Evolutionary conservation across 2,888 invertebrate species (phyloP).

Genomic region (Apamea anceps): DNA sequence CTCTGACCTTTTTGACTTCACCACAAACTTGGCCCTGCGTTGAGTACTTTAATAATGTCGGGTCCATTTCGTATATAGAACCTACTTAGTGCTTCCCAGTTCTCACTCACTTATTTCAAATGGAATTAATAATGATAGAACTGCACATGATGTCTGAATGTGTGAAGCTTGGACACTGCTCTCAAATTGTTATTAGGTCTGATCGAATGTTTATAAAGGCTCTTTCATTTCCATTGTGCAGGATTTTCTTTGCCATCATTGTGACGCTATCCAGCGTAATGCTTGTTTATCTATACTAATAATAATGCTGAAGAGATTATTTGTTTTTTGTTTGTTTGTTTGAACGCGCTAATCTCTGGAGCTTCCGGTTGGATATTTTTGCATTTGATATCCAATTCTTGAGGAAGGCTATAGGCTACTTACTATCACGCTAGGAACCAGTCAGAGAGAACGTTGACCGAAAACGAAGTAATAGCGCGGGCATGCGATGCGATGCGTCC

Average conservation of each 20-base stretch:
- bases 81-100: not conserved
- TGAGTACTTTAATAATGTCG: not conserved
- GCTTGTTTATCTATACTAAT: conserved; percentile 5
- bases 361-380: not conserved
- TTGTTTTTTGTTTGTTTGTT: not conserved
- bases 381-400: too few species aligned
- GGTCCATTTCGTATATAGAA: not conserved
- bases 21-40: not conserved
- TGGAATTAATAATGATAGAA: not conserved
- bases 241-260: not conserved
- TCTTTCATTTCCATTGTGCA: conserved; percentile 16
- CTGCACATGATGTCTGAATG: not conserved
- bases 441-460: not conserved
- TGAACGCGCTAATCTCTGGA: not conserved
- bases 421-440: not conserved
- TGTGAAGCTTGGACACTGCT: not conserved
- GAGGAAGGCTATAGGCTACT: not conserved
- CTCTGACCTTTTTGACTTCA: not conserved
- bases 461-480: not conserved
- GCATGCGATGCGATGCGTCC: not conserved
- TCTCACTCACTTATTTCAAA: not conserved
- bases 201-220: conserved; percentile 12
- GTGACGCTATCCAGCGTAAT: conserved; percentile 11
- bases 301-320: not conserved
- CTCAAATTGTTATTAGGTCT: not conserved